Base-by-base conservation (phyloP, 2,113 vertebrate species). In the Dicrurus megarhynchus region DNA sequence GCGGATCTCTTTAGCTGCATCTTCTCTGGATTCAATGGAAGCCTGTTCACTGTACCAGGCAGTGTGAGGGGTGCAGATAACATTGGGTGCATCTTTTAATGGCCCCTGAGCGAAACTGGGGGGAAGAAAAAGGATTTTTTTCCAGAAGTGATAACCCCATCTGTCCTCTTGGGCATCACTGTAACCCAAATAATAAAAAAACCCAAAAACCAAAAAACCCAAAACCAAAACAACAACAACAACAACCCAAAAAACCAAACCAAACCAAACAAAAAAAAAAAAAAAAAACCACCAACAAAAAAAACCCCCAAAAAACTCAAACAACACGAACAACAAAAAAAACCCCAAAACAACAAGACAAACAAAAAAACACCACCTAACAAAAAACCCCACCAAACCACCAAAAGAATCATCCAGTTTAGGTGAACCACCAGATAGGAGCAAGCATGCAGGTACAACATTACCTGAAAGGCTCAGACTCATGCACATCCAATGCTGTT, bases 31-130 rank as follows among this genome's bases (percentile, higher is more conserved):
- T 93, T 99, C 99, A 87, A 99, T 98, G 37, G 98, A 99, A 60
- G 99, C 99, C 97, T 99, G 99, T 95, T 99, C 99, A 70, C 99
- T 99, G 97, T 99, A 99, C 99, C 99, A 99, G 71, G 99, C 98
- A 79, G 98, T 98, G 96, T 99, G 99, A 50, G 99, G 99, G 89
- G 98, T 99, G 96, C 99, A 99, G 97, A 99, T 99, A 94, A 99
- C 96, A 89, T 99, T 99, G 27, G 99, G 99, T 65, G 98, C 98
- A 84, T 99, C 98, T 97, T 99, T 99, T 95, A 99, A 98, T 3
- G 99, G 98, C 16, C 99, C 99, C 96, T 98, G 98, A 96, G 98
- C 98, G 96, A 99, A 99, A 97, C 99, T 99, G 94, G 22, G 44
- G 24, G 21, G 32, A 30, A 10, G 4, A 18, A 65, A 30, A n/a